Evolutionary conservation across 1,140 invertebrate species (phyloP).

Genomic region (Polyergus mexicanus): DNA sequence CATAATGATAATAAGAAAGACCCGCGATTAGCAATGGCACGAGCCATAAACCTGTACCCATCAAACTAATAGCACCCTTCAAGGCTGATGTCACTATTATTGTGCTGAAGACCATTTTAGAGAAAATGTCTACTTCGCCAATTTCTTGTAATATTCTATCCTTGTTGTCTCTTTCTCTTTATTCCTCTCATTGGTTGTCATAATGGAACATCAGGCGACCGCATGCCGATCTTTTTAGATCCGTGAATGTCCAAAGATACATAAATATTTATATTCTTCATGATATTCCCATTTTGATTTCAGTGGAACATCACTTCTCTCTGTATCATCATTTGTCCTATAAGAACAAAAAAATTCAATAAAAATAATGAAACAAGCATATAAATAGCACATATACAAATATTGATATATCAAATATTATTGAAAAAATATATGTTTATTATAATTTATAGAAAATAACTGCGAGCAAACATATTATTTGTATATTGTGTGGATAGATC

Average conservation of each 20-base stretch:
- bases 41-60: conserved; percentile 92
- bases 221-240: conserved; percentile 73
- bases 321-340: conserved; percentile 5
- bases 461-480: no score
- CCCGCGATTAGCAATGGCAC: conserved; percentile 93
- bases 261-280: conserved; percentile 29
- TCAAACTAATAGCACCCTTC: conserved; percentile 91
- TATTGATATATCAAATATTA: not conserved
- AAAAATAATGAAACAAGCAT: not conserved
- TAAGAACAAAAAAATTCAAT: conserved; percentile 16
- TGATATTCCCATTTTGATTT: conserved; percentile 19
- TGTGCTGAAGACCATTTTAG: conserved; percentile 90
- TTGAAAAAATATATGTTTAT: not conserved
- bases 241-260: conserved; percentile 45
- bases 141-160: conserved; percentile 17
- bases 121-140: not conserved
- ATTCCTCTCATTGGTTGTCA: conserved; percentile 66
- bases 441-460: no score
- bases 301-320: not conserved
- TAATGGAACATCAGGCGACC: conserved; percentile 62
- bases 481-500: no score
- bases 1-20: conserved; percentile 93
- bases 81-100: conserved; percentile 91
- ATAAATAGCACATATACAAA: not conserved
- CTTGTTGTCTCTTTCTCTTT: not conserved